Conservation (phyloP, 2,888 invertebrate species). For the Eudemis profundana region DNA sequence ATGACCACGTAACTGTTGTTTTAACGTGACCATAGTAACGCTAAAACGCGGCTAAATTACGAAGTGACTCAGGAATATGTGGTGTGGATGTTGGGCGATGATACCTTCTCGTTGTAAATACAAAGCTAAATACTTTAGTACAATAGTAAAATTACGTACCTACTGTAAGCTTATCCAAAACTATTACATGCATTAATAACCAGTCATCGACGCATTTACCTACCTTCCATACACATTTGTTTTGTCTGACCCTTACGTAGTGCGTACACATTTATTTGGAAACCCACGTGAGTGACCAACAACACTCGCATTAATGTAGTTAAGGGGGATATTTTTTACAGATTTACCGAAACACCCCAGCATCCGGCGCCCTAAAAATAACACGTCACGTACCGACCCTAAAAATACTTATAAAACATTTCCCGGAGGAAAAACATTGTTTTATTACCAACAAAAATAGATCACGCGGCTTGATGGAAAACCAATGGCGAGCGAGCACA, state of each 20-base stretch:
- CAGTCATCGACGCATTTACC: conserved; percentile 11
- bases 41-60: too few relatives aligned
- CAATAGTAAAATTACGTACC: too few relatives aligned
- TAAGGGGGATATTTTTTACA: conserved; percentile 66
- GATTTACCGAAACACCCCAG: conserved; percentile 64
- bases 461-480: conserved; percentile 82
- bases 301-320: conserved; percentile 35
- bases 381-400: conserved; percentile 77
- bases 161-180: neutral
- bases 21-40: too few relatives aligned
- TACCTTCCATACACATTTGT: conserved; percentile 1
- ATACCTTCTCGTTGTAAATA: conserved; percentile 38
- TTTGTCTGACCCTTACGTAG: too few relatives aligned
- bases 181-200: neutral
- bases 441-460: conserved; percentile 83
- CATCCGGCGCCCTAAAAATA: conserved; percentile 61
- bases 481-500: conserved; percentile 81
- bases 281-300: conserved; percentile 21
- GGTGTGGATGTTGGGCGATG: too few relatives aligned
- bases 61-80: too few relatives aligned
- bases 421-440: conserved; percentile 81
- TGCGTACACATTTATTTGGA: neutral
- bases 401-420: conserved; percentile 81
- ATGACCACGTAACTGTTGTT: too few relatives aligned
- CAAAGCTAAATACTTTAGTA: neutral